Evolutionary conservation across 2,797 vertebrate genomes (phyloP).

Genomic region (Lagodon rhomboides): DNA sequence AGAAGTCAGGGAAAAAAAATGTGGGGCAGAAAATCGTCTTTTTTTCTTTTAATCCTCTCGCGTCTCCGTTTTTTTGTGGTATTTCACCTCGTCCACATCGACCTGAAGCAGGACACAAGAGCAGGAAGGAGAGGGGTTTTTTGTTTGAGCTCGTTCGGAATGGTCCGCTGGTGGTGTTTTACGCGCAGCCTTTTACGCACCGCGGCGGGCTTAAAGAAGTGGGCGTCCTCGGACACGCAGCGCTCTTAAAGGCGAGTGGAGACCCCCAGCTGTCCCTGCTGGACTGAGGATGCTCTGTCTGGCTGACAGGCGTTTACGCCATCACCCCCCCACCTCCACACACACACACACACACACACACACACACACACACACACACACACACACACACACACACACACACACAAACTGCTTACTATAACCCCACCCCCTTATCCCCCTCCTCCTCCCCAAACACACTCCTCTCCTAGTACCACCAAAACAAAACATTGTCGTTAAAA

Average conservation of each 20-base stretch:
- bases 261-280: conserved; percentile 84
- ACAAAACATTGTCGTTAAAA: conserved; percentile 92
- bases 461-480: conserved; percentile 72
- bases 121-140: background rate
- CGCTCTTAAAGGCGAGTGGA: conserved; percentile 85
- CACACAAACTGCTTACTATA: conserved; percentile 66
- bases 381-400: conserved; percentile 38
- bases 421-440: conserved; percentile 53
- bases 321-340: conserved; percentile 9
- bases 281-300: conserved; percentile 84
- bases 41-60: conserved; percentile 47
- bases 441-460: conserved; percentile 57
- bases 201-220: conserved; percentile 62
- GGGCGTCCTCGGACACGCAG: conserved; percentile 73
- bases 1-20: conserved; percentile 16
- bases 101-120: conserved; percentile 45
- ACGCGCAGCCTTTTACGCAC: conserved; percentile 67
- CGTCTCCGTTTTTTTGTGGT: conserved; percentile 20
- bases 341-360: conserved; percentile 17
- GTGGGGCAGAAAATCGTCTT: background rate
- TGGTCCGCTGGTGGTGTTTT: conserved; percentile 33
- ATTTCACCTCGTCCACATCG: conserved; percentile 12
- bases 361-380: conserved; percentile 47
- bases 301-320: conserved; percentile 86
- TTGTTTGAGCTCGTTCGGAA: background rate